Percentiles rank a stretch among this genome's conserved stretches.
These are phyloP conservation scores for Palythoa caribaeorum DNA, from an alignment of 92 coral and sea anemone species.

Conservation along the genomic window DNA sequence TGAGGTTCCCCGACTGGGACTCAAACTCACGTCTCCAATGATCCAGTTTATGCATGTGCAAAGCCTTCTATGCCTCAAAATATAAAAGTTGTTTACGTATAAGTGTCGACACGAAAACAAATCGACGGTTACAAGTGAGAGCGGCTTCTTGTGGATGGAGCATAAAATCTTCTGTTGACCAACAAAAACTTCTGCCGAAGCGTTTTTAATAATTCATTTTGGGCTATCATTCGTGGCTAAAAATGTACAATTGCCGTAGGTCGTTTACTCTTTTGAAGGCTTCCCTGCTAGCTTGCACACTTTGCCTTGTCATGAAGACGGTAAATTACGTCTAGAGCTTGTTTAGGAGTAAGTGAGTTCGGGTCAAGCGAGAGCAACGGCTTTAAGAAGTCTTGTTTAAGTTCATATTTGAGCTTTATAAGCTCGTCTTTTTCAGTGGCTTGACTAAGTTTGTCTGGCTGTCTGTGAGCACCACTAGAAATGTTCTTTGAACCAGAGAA, in stretches of 20 bases:
- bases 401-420: not conserved
- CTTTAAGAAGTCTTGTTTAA: slow-evolving; percentile 47
- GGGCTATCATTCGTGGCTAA: too few relatives aligned
- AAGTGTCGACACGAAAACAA: too few relatives aligned
- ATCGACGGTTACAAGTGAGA: too few relatives aligned
- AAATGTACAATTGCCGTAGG: too few relatives aligned
- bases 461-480: not conserved
- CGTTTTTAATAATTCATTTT: not conserved
- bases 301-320: slow-evolving; percentile 62
- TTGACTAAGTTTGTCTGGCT: not conserved
- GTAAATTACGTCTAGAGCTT: slow-evolving; percentile 64
- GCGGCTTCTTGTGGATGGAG: too few relatives aligned
- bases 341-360: slow-evolving; percentile 60
- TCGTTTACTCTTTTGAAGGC: not conserved
- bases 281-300: not conserved
- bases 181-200: not conserved
- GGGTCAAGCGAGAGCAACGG: slow-evolving; percentile 65
- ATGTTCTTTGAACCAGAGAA: slow-evolving; percentile 5
- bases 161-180: too few relatives aligned
- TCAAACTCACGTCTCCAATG: too few relatives aligned
- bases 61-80: too few relatives aligned
- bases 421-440: not conserved
- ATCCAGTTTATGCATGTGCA: too few relatives aligned
- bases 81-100: too few relatives aligned
- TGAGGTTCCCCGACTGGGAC: too few relatives aligned